Conservation (phyloP, 2,888 invertebrate species). For the Eumacrocentrus americanus region DNA sequence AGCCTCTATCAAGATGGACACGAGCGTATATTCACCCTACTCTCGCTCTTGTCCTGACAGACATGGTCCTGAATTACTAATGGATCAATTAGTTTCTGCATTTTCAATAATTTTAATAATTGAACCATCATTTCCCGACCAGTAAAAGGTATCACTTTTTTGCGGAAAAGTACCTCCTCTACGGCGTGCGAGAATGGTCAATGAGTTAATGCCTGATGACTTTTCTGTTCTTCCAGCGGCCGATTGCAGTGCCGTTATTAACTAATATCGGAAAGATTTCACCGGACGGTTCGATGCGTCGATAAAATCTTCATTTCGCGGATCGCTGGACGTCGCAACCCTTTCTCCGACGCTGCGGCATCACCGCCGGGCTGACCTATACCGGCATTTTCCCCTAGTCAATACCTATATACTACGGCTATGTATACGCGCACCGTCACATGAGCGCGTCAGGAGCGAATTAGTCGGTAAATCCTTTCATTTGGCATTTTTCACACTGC, state of each 20-base stretch:
- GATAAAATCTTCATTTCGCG: slow-evolving; percentile 52
- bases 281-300: slow-evolving; percentile 45
- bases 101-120: background rate
- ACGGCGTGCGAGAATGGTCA: too few species aligned
- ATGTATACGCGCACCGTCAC: too few species aligned
- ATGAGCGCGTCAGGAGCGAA: background rate
- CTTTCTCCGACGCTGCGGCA: slow-evolving; percentile 22
- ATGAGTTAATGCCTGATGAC: slow-evolving; percentile 11
- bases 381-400: background rate
- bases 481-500: background rate
- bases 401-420: background rate
- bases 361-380: background rate
- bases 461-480: background rate
- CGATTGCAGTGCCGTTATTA: slow-evolving; percentile 43
- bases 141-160: too few species aligned
- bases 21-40: too few species aligned
- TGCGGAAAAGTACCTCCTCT: too few species aligned
- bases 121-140: too few species aligned
- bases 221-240: slow-evolving; percentile 19
- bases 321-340: slow-evolving; percentile 37
- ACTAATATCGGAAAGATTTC: slow-evolving; percentile 53
- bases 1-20: slow-evolving; percentile 43
- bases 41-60: background rate
- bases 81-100: background rate
- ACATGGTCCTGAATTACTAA: background rate